A percentile compares a stretch with the other conserved stretches of the same genome.
Evolutionary conservation across 2,797 vertebrate species (phyloP).

Genomic region (Sparidentex hasta): DNA sequence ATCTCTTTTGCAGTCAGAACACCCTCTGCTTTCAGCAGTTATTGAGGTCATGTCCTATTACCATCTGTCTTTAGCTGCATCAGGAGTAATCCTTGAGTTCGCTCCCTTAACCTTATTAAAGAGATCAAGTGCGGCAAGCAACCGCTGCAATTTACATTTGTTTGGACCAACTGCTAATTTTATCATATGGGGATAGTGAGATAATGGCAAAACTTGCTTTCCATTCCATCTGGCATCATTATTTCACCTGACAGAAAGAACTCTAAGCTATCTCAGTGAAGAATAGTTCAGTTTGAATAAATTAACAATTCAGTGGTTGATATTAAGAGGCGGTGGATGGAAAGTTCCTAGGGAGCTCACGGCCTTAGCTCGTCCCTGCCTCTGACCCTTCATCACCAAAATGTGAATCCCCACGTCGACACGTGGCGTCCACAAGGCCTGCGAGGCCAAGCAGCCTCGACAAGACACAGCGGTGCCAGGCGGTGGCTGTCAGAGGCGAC

Average conservation of each 20-base stretch:
- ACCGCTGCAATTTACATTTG: constrained; percentile 53
- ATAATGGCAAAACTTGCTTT: constrained; percentile 17
- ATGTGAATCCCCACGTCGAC: constrained; percentile 21
- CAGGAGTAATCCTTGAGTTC: constrained; percentile 62
- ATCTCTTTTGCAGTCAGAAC: constrained; percentile 65
- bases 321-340: neutral
- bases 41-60: constrained; percentile 76
- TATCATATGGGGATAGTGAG: constrained; percentile 4
- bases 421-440: neutral
- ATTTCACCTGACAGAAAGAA: neutral
- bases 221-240: neutral
- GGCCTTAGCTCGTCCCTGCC: neutral
- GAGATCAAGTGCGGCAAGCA: constrained; percentile 64
- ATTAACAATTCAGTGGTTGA: constrained; percentile 5
- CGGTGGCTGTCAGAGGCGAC: constrained; percentile 31
- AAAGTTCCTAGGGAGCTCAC: constrained; percentile 19
- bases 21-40: constrained; percentile 65
- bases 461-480: constrained; percentile 21
- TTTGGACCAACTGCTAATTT: constrained; percentile 47
- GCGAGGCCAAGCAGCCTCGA: constrained; percentile 29
- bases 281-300: neutral
- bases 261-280: neutral
- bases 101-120: constrained; percentile 72
- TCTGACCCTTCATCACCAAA: constrained; percentile 17
- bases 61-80: constrained; percentile 80